Base-by-base conservation (phyloP, 2,797 vertebrate genomes). In the Cirrhinus mrigala region DNA sequence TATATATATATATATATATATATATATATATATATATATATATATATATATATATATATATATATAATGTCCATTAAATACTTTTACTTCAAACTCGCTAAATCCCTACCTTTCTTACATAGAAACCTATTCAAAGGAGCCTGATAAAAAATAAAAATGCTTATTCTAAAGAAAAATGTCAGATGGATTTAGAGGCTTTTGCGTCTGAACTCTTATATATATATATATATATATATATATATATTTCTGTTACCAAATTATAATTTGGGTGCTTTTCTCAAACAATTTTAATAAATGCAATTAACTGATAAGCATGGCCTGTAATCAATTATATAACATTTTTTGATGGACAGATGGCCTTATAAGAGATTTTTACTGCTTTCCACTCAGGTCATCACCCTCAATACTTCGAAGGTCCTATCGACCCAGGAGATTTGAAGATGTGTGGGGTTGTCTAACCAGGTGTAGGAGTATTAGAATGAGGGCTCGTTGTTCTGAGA, bases 401-500 rank as follows among this genome's bases (percentile, higher is more conserved):
- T 64, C 2, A 37, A 50, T 48, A 50, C 70, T 64, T 60, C 1
- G 37, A 62, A 74, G 22, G 2, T 75, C 20, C 22, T 48, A 66
- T 75, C 14, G 1, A 52, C 20, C 46, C 18, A 18, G 29, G 22
- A 50, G 58, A 83, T 71, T 71, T 73, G 16, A 82, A 46, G 68
- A 27, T 48, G 14, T 83, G 44, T 24, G 46, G 46, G 58, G 56
- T 62, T 83, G 81, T 83, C 81, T 83, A 50, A 50, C 73, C 58
- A 24, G 71, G 60, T 66, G 46, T 83, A 64, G 58, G 44, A 27
- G 71, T 74, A 29, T 76, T 24, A 66, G 58, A 76, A 66, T 66
- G 29, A 27, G 71, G 24, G 22, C 71, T 83, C 3, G 27, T 50
- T 62, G 56, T 83, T 83, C 40, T 0, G 24, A 44, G 44, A 73